Conservation (phyloP, 2,888 invertebrate species). For the Zelleria hepariella region DNA sequence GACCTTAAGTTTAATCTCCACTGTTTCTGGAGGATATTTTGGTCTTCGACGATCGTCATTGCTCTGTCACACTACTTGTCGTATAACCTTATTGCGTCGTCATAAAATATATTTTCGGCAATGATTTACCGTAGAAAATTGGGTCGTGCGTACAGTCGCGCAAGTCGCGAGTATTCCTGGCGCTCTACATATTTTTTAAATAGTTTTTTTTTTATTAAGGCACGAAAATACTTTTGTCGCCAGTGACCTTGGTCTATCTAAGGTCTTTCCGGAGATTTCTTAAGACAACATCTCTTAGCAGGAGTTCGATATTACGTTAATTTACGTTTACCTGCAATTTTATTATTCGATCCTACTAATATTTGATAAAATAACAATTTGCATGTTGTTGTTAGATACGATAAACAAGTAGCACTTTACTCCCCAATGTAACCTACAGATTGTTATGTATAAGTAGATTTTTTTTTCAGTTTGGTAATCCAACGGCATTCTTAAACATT, state of each 20-base stretch:
- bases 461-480: no score
- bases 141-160: neutral
- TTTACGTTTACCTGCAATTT: no score
- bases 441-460: no score
- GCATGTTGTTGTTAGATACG: no score
- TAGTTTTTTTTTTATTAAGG: neutral
- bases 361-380: no score
- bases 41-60: neutral
- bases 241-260: no score
- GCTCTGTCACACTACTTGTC: conserved; percentile 15
- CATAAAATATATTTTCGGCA: conserved; percentile 33
- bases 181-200: neutral
- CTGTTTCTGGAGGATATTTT: neutral
- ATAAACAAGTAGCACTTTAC: no score
- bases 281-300: neutral
- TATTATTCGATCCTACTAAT: no score
- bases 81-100: conserved; percentile 22
- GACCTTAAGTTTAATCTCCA: neutral
- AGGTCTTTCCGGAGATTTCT: neutral
- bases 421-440: no score
- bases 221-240: no score
- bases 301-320: no score
- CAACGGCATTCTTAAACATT: no score
- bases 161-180: neutral
- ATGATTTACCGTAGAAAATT: neutral